phyloP scores from a whole-genome alignment of 1,140 invertebrate genomes.

The Phymorhynchus buccinoides region DNA sequence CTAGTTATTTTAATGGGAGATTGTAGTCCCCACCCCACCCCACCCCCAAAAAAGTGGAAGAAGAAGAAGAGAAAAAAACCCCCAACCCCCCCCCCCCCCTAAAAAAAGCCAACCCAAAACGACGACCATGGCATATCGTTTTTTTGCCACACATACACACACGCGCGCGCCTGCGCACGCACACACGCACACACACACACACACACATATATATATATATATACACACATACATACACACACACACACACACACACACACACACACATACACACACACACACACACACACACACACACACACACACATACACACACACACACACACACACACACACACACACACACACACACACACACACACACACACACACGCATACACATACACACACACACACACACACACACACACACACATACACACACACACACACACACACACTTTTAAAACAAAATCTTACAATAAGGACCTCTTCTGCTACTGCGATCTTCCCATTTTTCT shows the following conservation, averaged over 20 bases:
- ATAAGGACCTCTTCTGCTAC: too few species aligned
- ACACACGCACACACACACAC: conserved; percentile 21
- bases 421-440: neutral
- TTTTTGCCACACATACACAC: too few species aligned
- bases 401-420: neutral
- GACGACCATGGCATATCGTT: too few species aligned
- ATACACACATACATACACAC: conserved; percentile 15
- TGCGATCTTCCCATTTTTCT: too few species aligned
- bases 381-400: conserved; percentile 27
- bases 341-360: conserved; percentile 1
- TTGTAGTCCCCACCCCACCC: too few species aligned
- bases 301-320: conserved; percentile 9
- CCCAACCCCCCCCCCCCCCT: neutral
- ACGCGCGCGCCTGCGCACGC: too few species aligned
- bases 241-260: conserved; percentile 21
- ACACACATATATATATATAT: conserved; percentile 5
- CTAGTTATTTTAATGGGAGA: neutral
- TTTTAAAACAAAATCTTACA: too few species aligned
- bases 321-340: conserved; percentile 13
- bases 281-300: conserved; percentile 2
- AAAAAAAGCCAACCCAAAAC: neutral
- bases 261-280: conserved; percentile 20
- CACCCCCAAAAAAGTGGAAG: too few species aligned
- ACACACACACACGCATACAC: conserved; percentile 23
- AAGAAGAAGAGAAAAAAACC: too few species aligned